These are phyloP conservation scores for Rhyacichthys aspro DNA, from an alignment of 2,797 vertebrate species.

Conservation along the genomic window DNA sequence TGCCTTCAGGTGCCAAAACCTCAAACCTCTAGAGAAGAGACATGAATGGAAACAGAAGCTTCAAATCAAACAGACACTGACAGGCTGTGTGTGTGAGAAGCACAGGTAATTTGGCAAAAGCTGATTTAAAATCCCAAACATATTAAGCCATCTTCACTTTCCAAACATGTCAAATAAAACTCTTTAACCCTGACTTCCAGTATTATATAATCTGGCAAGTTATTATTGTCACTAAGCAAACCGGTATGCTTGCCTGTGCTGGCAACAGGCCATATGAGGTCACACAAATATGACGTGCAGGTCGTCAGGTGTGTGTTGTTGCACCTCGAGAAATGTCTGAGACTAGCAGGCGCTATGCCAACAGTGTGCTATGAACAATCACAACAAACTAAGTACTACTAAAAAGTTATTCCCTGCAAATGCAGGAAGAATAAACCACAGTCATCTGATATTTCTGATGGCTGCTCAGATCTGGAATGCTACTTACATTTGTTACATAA, in stretches of 20 bases:
- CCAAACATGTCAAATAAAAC: too few species aligned
- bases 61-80: conserved; percentile 23
- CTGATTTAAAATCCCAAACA: too few species aligned
- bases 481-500: neutral
- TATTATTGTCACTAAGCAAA: neutral
- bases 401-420: neutral
- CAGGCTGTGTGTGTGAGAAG: conserved; percentile 11
- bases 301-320: neutral
- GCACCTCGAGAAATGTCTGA: conserved; percentile 1
- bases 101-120: conserved; percentile 6
- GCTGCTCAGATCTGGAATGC: neutral
- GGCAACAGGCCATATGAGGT: neutral
- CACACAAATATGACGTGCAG: neutral
- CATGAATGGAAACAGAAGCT: conserved; percentile 52
- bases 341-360: neutral
- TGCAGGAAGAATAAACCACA: neutral
- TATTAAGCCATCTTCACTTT: too few species aligned
- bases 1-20: conserved; percentile 71
- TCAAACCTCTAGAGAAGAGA: conserved; percentile 59
- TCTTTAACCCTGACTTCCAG: too few species aligned
- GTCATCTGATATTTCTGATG: neutral
- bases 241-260: neutral
- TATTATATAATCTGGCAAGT: neutral
- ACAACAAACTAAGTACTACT: neutral
- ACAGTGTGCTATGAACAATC: neutral